Conservation (phyloP, 2,888 invertebrate genomes). For the Campaea margaritaria region DNA sequence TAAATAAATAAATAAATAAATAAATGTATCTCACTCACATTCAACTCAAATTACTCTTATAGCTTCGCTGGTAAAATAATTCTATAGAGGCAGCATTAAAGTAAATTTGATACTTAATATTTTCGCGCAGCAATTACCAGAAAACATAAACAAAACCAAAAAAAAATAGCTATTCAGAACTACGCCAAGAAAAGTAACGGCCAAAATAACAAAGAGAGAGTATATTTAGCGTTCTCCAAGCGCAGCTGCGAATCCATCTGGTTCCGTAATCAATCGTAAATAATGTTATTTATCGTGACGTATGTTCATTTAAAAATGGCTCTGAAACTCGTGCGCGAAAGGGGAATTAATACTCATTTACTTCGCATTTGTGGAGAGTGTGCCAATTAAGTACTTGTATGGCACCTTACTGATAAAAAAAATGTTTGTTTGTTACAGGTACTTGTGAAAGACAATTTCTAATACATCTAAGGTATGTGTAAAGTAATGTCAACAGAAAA, state of each 20-base stretch:
- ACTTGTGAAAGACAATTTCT: neutral
- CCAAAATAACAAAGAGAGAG: slow-evolving; percentile 8
- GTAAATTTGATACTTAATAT: neutral
- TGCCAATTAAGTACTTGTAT: neutral
- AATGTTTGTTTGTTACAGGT: slow-evolving; percentile 16
- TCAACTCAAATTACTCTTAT: no score
- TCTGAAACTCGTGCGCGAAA: slow-evolving; percentile 7
- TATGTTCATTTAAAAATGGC: slow-evolving; percentile 30
- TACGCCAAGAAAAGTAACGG: slow-evolving; percentile 11
- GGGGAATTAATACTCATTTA: slow-evolving; percentile 14
- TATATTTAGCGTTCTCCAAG: slow-evolving; percentile 20
- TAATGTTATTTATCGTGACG: slow-evolving; percentile 19
- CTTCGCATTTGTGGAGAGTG: slow-evolving; percentile 11
- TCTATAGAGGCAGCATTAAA: no score
- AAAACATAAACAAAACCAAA: slow-evolving; percentile 7
- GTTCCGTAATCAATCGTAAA: slow-evolving; percentile 31
- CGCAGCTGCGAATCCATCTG: slow-evolving; percentile 36
- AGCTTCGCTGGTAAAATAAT: no score
- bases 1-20: no score
- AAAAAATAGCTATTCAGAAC: slow-evolving; percentile 3
- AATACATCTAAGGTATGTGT: neutral
- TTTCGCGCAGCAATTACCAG: neutral
- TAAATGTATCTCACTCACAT: no score
- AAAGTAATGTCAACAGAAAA: neutral
- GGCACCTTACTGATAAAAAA: neutral